Evolutionary conservation across 2,113 vertebrate genomes (phyloP).

Genomic region (Oreochromis niloticus): DNA sequence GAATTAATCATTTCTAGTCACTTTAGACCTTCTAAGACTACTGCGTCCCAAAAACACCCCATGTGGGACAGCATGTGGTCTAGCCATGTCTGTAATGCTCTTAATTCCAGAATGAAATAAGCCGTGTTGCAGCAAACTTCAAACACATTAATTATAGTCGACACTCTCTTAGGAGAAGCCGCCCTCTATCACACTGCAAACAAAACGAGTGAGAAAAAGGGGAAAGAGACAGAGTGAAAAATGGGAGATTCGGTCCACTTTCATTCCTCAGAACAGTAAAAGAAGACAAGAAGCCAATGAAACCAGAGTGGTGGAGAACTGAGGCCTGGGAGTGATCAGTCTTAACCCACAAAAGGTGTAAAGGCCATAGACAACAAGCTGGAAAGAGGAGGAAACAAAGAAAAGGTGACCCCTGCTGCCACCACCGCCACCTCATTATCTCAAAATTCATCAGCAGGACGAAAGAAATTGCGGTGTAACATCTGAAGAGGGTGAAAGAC

Average conservation of each 20-base stretch:
- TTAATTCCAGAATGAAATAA: constrained; percentile 60
- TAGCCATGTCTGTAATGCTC: constrained; percentile 20
- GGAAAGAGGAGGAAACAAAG: not conserved
- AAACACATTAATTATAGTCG: constrained; percentile 68
- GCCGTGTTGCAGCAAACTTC: constrained; percentile 61
- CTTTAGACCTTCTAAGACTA: not conserved
- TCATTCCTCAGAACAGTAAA: not conserved
- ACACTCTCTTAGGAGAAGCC: constrained; percentile 45
- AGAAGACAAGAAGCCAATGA: not conserved
- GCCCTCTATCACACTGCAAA: constrained; percentile 39
- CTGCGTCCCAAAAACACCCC: not conserved
- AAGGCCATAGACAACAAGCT: constrained; percentile 3
- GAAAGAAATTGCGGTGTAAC: not conserved
- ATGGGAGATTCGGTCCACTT: constrained; percentile 1
- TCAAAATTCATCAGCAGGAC: constrained; percentile 17
- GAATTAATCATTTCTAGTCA: constrained; percentile 7
- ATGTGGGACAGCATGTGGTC: constrained; percentile 26
- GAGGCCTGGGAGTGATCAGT: constrained; percentile 8
- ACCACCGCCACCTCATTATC: constrained; percentile 6
- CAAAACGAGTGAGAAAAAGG: constrained; percentile 31
- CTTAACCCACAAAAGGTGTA: constrained; percentile 3
- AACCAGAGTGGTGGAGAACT: not conserved
- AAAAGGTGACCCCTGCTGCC: not conserved
- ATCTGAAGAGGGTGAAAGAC: not conserved
- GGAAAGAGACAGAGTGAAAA: not conserved